These are phyloP conservation scores for Urocitellus parryii DNA, from an alignment of 2,113 vertebrate genomes.

Conservation along the genomic window DNA sequence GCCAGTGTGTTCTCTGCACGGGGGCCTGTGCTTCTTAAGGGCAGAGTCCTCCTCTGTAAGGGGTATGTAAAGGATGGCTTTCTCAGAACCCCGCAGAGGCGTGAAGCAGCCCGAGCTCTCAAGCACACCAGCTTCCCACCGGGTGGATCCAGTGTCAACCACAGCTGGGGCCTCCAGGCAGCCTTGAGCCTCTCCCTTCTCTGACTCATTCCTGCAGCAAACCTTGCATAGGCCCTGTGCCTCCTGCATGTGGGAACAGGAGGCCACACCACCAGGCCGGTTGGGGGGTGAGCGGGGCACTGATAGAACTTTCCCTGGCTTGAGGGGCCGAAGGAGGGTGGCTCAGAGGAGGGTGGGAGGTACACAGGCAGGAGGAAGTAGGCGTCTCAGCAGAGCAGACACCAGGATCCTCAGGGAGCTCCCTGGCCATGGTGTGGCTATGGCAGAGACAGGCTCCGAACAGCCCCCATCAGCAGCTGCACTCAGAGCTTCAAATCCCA, in stretches of 20 bases:
- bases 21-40: not conserved
- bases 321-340: not conserved
- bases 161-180: too few relatives aligned
- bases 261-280: too few relatives aligned
- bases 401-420: not conserved
- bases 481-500: not conserved
- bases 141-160: not conserved
- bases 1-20: fast-evolving
- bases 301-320: too few relatives aligned
- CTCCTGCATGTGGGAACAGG: not conserved
- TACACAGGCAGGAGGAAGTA: not conserved
- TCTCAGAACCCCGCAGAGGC: not conserved
- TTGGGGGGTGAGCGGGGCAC: too few relatives aligned
- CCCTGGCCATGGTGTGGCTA: not conserved
- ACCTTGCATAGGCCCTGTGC: not conserved
- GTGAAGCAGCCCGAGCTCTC: not conserved
- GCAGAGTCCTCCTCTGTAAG: too few relatives aligned
- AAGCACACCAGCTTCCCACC: not conserved
- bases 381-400: not conserved
- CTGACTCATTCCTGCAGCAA: not conserved
- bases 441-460: not conserved
- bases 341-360: too few relatives aligned
- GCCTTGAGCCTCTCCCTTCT: too few relatives aligned
- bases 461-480: too few relatives aligned
- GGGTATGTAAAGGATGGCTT: not conserved